Base-by-base conservation (phyloP, 2,113 vertebrate species). In the Atrichornis clamosus region DNA sequence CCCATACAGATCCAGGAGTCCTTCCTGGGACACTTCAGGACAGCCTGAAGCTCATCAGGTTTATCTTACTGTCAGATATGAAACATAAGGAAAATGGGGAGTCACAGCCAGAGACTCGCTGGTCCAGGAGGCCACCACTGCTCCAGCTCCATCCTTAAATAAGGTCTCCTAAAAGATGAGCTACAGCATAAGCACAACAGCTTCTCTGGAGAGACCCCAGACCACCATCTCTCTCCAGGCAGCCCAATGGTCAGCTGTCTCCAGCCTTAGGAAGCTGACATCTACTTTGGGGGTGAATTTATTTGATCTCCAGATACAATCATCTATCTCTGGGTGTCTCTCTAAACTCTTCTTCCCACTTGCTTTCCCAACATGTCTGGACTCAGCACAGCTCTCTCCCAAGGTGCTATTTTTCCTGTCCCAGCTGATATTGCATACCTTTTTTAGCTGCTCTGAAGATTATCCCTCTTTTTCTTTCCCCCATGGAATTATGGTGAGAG, bases 361-460 rank as follows among this genome's bases (percentile, higher is more conserved):
- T 47, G 7, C 8, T 44, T 49, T 87, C 53, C 49, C 63, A 68
- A 3, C 15, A 32, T 5, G 10, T 16, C 47, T 58, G 37, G 32
- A 32, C 41, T 82, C 32, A 53, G 37, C 33, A 75, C 13, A 52
- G 28, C 41, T 75, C 27, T 72, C 41, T 68, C 49, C 44, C 37
- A 64, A 35, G 53, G 39, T 16, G 35, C 10, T 53, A 17, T 75
- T 92, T 70, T 78, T 56, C 52, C 24, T 58, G n/a, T 78, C 62
- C 77, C 53, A 84, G 35, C 11, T 82, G 73, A 37, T 65, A 56
- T 30, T 64, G 59, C 65, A 52, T 56, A n/a, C 49, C 13, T 72
- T 95, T 95, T 88, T 84, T 22, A 84, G 65, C 32, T 68, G 44
- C 67, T 63, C 37, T 93, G 64, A 89, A 81, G 52, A 81, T 60